These are phyloP conservation scores for Pardosa pseudoannulata DNA, from an alignment of 2,888 invertebrate genomes.

Conservation along the genomic window DNA sequence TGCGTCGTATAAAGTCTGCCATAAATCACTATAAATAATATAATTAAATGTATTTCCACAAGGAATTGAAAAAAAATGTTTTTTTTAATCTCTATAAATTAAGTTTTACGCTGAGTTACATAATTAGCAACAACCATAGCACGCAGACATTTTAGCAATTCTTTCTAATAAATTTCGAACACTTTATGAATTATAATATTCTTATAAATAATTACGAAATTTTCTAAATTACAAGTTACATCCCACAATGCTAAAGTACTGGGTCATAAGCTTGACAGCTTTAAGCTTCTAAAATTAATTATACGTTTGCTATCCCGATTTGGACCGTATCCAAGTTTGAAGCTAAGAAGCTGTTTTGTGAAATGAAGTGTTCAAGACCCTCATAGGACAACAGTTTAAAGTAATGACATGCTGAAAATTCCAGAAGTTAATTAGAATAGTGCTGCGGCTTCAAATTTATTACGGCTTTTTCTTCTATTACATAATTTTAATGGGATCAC, in stretches of 20 bases:
- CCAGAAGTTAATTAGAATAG: neutral
- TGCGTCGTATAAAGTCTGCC: too few species aligned
- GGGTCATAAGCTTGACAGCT: neutral
- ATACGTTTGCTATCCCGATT: neutral
- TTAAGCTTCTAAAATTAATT: neutral
- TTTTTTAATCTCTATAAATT: too few species aligned
- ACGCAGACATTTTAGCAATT: too few species aligned
- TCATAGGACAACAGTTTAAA: constrained; percentile 9
- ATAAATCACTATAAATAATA: too few species aligned
- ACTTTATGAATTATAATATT: too few species aligned
- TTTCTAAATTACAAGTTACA: neutral
- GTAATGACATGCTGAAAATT: neutral
- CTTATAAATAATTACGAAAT: neutral
- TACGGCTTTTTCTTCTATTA: neutral
- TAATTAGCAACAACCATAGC: too few species aligned
- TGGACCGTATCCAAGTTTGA: neutral
- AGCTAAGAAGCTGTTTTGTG: constrained; percentile 1
- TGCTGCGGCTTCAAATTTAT: neutral
- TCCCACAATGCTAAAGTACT: neutral
- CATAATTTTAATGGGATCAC: too few species aligned
- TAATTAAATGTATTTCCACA: too few species aligned
- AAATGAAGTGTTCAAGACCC: neutral
- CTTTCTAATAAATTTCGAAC: too few species aligned
- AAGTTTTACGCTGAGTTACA: too few species aligned
- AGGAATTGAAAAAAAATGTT: too few species aligned